Percentiles rank a stretch among this genome's conserved stretches.
phyloP scores from a whole-genome alignment of 2,888 invertebrate genomes.

The Chloromyia formosa region DNA sequence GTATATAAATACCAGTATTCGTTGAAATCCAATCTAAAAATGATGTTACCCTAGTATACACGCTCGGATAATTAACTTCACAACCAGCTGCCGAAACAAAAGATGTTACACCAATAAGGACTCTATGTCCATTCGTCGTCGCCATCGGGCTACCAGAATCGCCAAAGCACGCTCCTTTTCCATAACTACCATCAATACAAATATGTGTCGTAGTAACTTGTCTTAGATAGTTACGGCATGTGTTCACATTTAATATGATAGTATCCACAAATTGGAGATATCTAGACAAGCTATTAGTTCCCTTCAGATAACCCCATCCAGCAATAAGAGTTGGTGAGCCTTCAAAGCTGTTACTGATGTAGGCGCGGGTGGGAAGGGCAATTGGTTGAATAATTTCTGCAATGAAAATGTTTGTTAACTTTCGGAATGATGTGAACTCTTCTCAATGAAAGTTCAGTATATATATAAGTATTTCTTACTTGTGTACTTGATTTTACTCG shows the following conservation, averaged over 20 bases:
- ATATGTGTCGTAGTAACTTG: constrained; percentile 9
- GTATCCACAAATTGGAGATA: constrained; percentile 47
- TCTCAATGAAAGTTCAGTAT: not conserved
- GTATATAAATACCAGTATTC: constrained; percentile 40
- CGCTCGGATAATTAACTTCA: constrained; percentile 42
- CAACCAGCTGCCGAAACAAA: constrained; percentile 39
- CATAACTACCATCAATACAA: constrained; percentile 34
- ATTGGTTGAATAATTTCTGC: constrained; percentile 64
- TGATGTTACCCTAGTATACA: constrained; percentile 43
- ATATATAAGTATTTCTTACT: constrained; percentile 52
- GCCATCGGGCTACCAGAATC: constrained; percentile 45
- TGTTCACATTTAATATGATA: not conserved
- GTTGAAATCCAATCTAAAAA: constrained; percentile 45
- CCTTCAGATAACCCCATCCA: constrained; percentile 60
- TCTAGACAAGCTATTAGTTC: constrained; percentile 53
- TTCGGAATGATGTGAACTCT: too few species aligned
- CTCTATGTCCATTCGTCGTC: not conserved
- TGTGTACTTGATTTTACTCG: constrained; percentile 57
- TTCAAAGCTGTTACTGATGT: constrained; percentile 53
- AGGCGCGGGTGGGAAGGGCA: constrained; percentile 59
- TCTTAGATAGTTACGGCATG: constrained; percentile 4
- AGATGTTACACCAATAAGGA: constrained; percentile 36
- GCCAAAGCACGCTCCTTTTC: constrained; percentile 40
- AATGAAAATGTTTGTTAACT: constrained; percentile 53
- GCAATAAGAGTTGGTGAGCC: constrained; percentile 52